Evolutionary conservation across 2,888 invertebrate species (phyloP), one percentile per base, ranked within the genome.

Genomic region (Amitus sp.): DNA sequence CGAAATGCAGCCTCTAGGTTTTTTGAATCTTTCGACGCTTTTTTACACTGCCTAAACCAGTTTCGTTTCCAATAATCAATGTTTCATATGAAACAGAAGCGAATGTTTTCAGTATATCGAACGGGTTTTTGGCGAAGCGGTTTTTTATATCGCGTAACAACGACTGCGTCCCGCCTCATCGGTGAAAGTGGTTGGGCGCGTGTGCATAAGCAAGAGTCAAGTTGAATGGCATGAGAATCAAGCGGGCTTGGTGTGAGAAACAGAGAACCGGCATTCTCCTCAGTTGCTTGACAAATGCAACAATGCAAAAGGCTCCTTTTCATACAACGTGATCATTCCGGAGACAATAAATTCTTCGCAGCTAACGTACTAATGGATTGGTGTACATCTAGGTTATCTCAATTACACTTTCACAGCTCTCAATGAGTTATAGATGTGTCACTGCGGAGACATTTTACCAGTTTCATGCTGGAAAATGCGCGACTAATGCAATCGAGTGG

Each of bases 221-320:
- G 77, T 77, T 77, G 76, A 78, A 78, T 77, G 73, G 71, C 77
- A 78, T 76, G 77, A 70, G 78, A 78, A 76, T 72, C 57, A 46
- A 58, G 51, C 43, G 65, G 62, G 51, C 46, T 40, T 43, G 56
- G 56, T 62, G 53, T 48, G 62, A 56, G 56, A 56, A 56, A 53
- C 27, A 19, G 19, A 55, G 19, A 47, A 34, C 23, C 39, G 49
- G 7, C 34, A 34, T 56, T 56, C 61, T 37, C 55, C 45, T 37
- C 48, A 27, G 33, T 12, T 12, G 39, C 43, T 51, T 55, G 55
- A 61, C 61, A 56, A 61, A 56, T 48, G 55, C 47, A 45, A 45
- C 48, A 33, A 33, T 39, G 39, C 46, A 12, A 30, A 37, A 49
- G 43, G 20, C 18, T 40, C 23, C 12, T 28, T 46, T 33, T 33